phyloP scores from a whole-genome alignment of 2,113 vertebrate species.

The Circaetus gallicus region DNA sequence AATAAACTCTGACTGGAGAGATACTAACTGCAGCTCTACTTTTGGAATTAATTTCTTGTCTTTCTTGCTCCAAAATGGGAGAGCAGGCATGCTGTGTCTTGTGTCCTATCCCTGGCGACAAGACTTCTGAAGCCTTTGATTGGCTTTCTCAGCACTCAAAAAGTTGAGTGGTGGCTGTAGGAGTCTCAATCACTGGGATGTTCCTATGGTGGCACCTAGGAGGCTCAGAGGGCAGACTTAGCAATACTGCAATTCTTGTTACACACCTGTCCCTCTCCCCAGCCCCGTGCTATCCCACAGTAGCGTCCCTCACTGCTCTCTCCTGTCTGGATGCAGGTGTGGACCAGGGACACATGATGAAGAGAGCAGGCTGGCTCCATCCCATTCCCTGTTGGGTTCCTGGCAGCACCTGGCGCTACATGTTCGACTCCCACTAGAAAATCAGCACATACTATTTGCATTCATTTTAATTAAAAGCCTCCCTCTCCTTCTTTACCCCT shows the following conservation, averaged over 20 bases:
- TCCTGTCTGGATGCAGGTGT: background rate
- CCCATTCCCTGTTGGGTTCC: background rate
- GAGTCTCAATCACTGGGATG: background rate
- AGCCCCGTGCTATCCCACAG: fast-evolving
- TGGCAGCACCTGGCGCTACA: fast-evolving
- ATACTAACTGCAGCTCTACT: background rate
- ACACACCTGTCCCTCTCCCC: background rate
- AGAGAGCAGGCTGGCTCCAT: background rate
- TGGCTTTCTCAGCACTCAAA: background rate
- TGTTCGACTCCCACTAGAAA: background rate
- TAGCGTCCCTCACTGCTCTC: background rate
- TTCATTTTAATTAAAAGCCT: background rate
- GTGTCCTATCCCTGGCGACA: background rate
- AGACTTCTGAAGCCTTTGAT: background rate
- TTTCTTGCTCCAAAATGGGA: background rate
- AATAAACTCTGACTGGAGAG: background rate
- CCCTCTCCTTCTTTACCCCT: background rate
- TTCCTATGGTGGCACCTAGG: background rate
- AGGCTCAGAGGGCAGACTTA: background rate
- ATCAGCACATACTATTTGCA: background rate
- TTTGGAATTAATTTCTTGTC: background rate
- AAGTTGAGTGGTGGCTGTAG: background rate
- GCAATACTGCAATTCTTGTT: background rate
- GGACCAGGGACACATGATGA: background rate
- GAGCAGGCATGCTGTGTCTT: background rate